These are phyloP conservation scores for Brachionus koreanus DNA, from an alignment of 1,140 invertebrate genomes.

Conservation along the genomic window DNA sequence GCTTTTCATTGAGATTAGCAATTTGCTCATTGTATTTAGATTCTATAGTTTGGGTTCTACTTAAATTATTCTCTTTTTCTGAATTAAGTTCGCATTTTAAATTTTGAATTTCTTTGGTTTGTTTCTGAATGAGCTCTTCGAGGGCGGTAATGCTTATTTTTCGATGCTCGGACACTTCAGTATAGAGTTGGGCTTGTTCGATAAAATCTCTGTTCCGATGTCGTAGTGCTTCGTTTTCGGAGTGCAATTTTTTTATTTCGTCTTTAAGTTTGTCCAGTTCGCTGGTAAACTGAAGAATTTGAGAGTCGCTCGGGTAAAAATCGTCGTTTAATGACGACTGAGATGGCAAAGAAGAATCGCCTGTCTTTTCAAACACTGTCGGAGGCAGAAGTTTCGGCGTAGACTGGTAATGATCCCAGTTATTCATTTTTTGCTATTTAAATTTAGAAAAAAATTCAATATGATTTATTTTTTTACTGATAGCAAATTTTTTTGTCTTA, in stretches of 20 bases:
- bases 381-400: conserved; percentile 37
- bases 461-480: neutral
- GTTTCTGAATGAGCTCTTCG: conserved; percentile 28
- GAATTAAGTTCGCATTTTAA: neutral
- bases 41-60: neutral
- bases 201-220: conserved; percentile 13
- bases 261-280: conserved; percentile 33
- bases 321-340: neutral
- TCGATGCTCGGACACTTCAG: conserved; percentile 14
- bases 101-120: conserved; percentile 15
- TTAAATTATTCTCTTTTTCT: conserved; percentile 9
- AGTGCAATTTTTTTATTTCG: conserved; percentile 30
- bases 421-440: neutral
- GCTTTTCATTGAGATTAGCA: neutral
- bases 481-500: neutral
- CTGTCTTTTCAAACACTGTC: conserved; percentile 19
- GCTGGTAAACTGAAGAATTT: neutral
- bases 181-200: conserved; percentile 36
- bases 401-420: conserved; percentile 41
- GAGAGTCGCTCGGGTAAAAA: neutral
- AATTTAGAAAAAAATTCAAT: conserved; percentile 1
- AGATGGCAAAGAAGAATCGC: conserved; percentile 12
- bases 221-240: neutral
- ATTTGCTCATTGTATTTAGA: conserved; percentile 11
- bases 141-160: conserved; percentile 23